phyloP scores from a whole-genome alignment of 2,113 vertebrate genomes.

The Bucco capensis region DNA sequence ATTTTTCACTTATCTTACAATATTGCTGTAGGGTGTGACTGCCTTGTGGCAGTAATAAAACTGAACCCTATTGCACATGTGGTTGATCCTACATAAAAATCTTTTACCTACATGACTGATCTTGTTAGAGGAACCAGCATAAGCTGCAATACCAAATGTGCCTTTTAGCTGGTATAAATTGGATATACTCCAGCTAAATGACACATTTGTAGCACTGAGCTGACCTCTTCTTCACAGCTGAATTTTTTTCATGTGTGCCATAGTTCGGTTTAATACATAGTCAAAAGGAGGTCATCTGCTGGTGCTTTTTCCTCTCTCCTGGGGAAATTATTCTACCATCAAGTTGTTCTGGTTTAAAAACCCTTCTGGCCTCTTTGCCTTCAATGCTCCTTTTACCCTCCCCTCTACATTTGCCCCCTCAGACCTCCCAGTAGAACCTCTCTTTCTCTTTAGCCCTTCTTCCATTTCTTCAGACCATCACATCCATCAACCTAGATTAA shows the following conservation, averaged over 20 bases:
- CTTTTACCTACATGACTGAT: neutral
- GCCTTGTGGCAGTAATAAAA: neutral
- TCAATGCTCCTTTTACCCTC: neutral
- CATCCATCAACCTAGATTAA: neutral
- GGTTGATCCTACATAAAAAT: neutral
- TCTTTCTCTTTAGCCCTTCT: neutral
- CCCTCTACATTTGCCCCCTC: neutral
- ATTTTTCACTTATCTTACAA: conserved; percentile 5
- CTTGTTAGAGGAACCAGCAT: neutral
- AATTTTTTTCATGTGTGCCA: conserved; percentile 10
- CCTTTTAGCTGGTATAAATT: conserved; percentile 27
- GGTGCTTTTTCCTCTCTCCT: neutral
- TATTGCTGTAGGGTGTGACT: neutral
- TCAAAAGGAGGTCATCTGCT: neutral
- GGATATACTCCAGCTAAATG: conserved; percentile 16
- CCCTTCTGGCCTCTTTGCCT: neutral
- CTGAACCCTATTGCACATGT: neutral
- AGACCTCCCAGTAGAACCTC: neutral
- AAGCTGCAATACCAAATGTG: conserved; percentile 15
- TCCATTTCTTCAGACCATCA: neutral
- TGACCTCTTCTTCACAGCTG: conserved; percentile 29
- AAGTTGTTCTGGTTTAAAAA: neutral
- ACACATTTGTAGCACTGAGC: neutral
- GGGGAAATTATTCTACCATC: conserved; percentile 28
- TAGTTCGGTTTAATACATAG: conserved; percentile 27